Evolutionary conservation across 2,888 invertebrate species (phyloP), one percentile per base, ranked within the genome.

Genomic region (Acleris sparsana): DNA sequence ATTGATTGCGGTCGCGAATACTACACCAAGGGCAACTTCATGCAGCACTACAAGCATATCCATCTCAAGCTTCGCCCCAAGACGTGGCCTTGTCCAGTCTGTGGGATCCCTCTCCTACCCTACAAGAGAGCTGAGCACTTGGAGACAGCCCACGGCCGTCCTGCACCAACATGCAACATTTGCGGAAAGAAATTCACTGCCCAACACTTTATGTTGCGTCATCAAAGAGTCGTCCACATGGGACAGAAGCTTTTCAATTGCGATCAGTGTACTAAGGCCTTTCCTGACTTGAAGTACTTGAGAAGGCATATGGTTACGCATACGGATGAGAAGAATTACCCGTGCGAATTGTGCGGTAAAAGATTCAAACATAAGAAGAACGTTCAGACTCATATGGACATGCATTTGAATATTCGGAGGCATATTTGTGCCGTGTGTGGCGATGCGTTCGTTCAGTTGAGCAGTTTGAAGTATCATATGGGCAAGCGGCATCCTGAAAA

Each of bases 381-480:
- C 33, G 5, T 62, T 20, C 4, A 16, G 7, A 49, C 49, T 5
- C 62, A 62, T 11, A 48, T 61, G 52, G 60, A 62, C 6, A 51
- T 62, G 39, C 69, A 69, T 44, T 62, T 59, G 44, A 25, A 59
- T 13, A 46, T 63, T 46, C 53, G 55, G 33, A 56, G 56, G 44
- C 59, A 62, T 13, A 20, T 53, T 13, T 70, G 69, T 29, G 48
- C 61, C 29, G 46, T 67, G 3, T 69, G 69, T 22, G 63, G 73
- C 0, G 75, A 78, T 53, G 67, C 66, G n/a, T 75, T 72, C 55
- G 68, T 68, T 7, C 67, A 71, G 18, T n/a, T n/a, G 5, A 62
- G 53, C 22, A 49, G 55, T 39, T 17, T 55, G 53, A 60, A 62
- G 46, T 63, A 39, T 0, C 82, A 82, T 52, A 73, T 80, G 11